These are phyloP conservation scores for Melanotaenia parkinsoni DNA, from an alignment of 2,797 vertebrate species.

Conservation along the genomic window DNA sequence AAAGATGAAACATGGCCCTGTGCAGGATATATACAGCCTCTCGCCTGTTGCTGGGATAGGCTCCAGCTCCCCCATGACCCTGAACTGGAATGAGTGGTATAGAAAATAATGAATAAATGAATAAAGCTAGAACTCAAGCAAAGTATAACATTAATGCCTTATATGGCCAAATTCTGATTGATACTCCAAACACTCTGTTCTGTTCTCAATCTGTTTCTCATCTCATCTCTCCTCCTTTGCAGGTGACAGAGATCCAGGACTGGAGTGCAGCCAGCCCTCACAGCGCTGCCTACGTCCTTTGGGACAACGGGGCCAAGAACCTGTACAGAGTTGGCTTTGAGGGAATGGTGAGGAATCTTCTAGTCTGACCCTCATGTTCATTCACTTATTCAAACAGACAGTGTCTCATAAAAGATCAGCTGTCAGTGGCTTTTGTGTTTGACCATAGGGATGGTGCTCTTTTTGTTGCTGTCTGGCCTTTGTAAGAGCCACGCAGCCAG, in stretches of 20 bases:
- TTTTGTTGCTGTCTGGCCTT: slow-evolving; percentile 75
- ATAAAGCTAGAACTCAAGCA: neutral
- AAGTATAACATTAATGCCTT: neutral
- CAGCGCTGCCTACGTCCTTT: slow-evolving; percentile 97
- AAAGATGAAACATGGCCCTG: neutral
- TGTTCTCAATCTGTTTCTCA: slow-evolving; percentile 24
- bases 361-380: slow-evolving; percentile 48
- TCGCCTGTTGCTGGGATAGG: neutral
- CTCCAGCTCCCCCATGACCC: too few relatives aligned
- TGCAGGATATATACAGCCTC: too few relatives aligned
- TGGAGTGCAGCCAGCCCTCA: slow-evolving; percentile 99
- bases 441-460: slow-evolving; percentile 54
- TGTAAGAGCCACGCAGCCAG: slow-evolving; percentile 78
- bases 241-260: slow-evolving; percentile 99
- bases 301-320: slow-evolving; percentile 99
- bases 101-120: too few relatives aligned
- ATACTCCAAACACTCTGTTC: slow-evolving; percentile 8
- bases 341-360: slow-evolving; percentile 94
- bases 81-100: too few relatives aligned
- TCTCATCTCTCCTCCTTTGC: slow-evolving; percentile 33
- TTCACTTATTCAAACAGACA: slow-evolving; percentile 8
- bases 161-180: neutral
- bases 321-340: slow-evolving; percentile 99
- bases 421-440: slow-evolving; percentile 75
- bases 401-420: slow-evolving; percentile 70